Evolutionary conservation across 2,797 vertebrate genomes (phyloP).

Genomic region (Glossophaga mutica): DNA sequence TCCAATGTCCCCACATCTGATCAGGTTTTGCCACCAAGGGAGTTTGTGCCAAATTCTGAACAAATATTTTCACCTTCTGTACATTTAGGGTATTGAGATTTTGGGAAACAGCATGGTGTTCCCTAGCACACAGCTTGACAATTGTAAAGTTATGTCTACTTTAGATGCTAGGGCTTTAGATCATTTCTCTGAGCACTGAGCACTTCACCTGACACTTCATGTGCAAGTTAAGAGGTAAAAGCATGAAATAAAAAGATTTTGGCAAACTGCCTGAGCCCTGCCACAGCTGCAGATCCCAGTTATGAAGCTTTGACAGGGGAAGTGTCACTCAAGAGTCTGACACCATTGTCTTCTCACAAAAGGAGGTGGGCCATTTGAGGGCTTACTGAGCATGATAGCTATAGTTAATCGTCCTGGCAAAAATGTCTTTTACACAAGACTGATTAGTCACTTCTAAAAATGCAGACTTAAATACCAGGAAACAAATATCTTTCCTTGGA

Average conservation of each 20-base stretch:
- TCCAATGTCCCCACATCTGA: background rate
- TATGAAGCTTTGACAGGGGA: conserved; percentile 32
- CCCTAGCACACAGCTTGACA: background rate
- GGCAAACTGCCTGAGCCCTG: conserved; percentile 28
- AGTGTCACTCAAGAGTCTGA: conserved; percentile 44
- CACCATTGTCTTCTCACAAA: conserved; percentile 49
- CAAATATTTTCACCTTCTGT: background rate
- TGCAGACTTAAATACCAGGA: background rate
- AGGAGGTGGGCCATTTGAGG: conserved; percentile 41
- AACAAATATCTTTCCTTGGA: background rate
- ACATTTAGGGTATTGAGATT: background rate
- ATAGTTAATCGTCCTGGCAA: conserved; percentile 69
- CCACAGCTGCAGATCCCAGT: conserved; percentile 65
- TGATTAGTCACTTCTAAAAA: conserved; percentile 54
- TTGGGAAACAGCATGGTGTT: background rate
- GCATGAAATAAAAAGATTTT: conserved; percentile 27
- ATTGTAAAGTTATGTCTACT: background rate
- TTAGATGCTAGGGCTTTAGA: background rate
- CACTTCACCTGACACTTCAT: background rate
- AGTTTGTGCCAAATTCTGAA: background rate
- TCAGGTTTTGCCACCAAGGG: background rate
- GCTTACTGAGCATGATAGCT: conserved; percentile 55
- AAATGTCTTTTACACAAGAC: conserved; percentile 37
- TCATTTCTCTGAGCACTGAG: background rate
- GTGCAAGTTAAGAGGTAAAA: background rate